Base-by-base conservation (phyloP, 1,140 invertebrate species). In the Melitaea cinxia region DNA sequence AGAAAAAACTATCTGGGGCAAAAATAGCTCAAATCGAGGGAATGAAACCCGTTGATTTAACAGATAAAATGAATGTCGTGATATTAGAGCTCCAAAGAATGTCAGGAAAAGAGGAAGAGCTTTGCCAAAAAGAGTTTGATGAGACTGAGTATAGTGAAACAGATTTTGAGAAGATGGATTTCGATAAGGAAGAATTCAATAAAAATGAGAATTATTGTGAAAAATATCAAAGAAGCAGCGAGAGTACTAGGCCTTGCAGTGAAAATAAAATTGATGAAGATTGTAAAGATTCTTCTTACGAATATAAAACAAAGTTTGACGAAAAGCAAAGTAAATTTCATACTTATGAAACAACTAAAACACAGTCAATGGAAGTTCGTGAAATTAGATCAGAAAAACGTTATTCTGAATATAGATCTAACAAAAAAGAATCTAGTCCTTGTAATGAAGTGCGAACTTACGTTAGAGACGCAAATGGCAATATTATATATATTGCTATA, bases 11-110 rank as follows among this genome's bases (percentile, higher is more conserved):
- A 45, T 80, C 83, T 3, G 86, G 85, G 1, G 73, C 81, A 9
- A 68, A 85, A 78, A 88, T 90, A 77, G 78, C 86, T 19, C 84
- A 89, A 65, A 66, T 83, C 6, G 71, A 72, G 15, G 82, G 82
- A 7, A 73, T 68, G 35, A 87, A 83, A 65, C 71, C 81, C 0
- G 58, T 72, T 65, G 88, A 88, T 12, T 58, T 90, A 19, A 88
- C 78, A 3, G 65, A 78, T 24, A 89, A 73, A 70, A 83, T 90
- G 77, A 77, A 86, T 52, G 73, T 77, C 49, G 88, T 90, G 7
- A 83, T 90, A 58, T 75, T 80, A 21, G 88, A 90, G 66, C 83
- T 90, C 59, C 65, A 88, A 69, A 68, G 52, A 5, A 85, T 81
- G 75, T 57, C 84, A 19, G 75, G 77, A 6, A 75, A 75, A 12